A percentile compares a stretch with the other conserved stretches of the same genome.
These are phyloP conservation scores for Lasioglossum lativentre DNA, from an alignment of 2,888 invertebrate genomes.

Conservation along the genomic window DNA sequence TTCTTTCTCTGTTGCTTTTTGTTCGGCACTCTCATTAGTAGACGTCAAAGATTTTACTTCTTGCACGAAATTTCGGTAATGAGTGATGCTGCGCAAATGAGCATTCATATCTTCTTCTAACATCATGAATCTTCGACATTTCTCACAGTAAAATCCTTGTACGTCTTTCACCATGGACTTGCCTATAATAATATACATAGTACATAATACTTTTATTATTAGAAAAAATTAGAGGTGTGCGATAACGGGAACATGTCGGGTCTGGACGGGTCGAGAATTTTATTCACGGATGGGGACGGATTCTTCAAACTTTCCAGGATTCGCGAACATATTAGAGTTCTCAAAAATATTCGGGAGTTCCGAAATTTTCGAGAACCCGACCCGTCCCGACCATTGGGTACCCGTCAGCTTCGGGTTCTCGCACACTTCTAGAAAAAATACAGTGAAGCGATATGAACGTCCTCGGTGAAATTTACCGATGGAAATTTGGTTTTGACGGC, in stretches of 20 bases:
- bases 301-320: neutral
- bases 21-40: constrained; percentile 48
- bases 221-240: neutral
- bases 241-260: neutral
- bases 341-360: too few relatives aligned
- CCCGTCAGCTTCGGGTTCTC: too few relatives aligned
- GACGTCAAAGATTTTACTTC: constrained; percentile 79
- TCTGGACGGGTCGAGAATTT: too few relatives aligned
- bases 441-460: neutral
- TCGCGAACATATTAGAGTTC: too few relatives aligned
- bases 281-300: too few relatives aligned
- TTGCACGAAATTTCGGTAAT: constrained; percentile 81
- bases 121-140: constrained; percentile 83
- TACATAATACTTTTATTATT: neutral
- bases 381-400: too few relatives aligned
- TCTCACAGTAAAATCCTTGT: constrained; percentile 82
- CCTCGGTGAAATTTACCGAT: constrained; percentile 70
- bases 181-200: constrained; percentile 63
- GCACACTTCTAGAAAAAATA: too few relatives aligned
- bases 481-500: constrained; percentile 79
- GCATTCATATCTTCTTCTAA: constrained; percentile 81
- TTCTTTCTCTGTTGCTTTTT: constrained; percentile 67
- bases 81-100: constrained; percentile 81
- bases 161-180: constrained; percentile 82
- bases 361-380: too few relatives aligned